Evolutionary conservation across 2,113 vertebrate genomes (phyloP).

Genomic region (Trematocara marginatum): DNA sequence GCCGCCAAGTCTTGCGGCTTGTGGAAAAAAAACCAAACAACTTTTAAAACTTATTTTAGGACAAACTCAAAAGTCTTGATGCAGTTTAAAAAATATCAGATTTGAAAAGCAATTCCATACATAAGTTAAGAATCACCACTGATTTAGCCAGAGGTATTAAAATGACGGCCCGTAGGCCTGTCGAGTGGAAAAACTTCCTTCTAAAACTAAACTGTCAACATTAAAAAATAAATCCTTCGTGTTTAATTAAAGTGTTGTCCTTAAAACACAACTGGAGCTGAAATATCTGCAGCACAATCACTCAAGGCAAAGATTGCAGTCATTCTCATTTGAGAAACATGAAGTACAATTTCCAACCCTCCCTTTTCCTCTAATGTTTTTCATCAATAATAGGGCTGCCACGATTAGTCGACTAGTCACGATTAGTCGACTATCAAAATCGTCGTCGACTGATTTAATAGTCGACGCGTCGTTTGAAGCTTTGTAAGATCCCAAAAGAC

Average conservation of each 20-base stretch:
- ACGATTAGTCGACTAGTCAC: too few species aligned
- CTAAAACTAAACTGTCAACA: background rate
- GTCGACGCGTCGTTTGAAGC: too few species aligned
- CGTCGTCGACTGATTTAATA: too few species aligned
- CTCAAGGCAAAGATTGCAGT: background rate
- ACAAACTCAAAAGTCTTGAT: background rate
- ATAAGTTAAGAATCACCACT: background rate
- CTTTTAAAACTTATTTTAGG: background rate
- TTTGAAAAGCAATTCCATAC: background rate
- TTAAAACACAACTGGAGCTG: background rate
- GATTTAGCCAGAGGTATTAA: background rate
- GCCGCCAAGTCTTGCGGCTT: background rate
- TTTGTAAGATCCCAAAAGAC: too few species aligned
- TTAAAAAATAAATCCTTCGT: background rate
- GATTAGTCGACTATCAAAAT: too few species aligned
- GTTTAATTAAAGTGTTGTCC: background rate
- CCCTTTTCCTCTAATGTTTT: background rate
- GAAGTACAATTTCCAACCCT: fast-evolving
- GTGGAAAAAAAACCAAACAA: fast-evolving
- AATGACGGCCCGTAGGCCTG: background rate
- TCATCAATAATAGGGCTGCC: background rate
- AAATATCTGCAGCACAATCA: background rate
- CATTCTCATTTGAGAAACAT: background rate
- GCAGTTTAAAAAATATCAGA: background rate
- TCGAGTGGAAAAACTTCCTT: background rate